A percentile compares a stretch with the other conserved stretches of the same genome.
These are phyloP conservation scores for Andricus curvator DNA, from an alignment of 2,888 invertebrate genomes.

Conservation along the genomic window DNA sequence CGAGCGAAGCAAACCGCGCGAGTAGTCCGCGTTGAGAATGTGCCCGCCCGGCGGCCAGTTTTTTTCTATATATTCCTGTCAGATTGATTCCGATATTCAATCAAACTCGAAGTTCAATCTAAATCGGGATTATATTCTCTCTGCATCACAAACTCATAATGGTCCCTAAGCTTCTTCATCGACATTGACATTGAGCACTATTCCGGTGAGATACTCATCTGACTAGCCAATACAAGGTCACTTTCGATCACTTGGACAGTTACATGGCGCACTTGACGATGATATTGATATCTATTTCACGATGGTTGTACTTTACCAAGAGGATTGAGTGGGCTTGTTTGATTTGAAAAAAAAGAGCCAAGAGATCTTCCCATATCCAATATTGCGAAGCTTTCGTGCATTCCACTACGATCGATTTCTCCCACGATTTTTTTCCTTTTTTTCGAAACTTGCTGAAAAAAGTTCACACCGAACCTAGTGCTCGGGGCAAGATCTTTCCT, in stretches of 20 bases:
- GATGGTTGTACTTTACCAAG: constrained; percentile 8
- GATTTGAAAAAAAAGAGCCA: constrained; percentile 15
- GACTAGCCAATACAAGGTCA: constrained; percentile 7
- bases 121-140: not conserved
- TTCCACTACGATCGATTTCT: constrained; percentile 17
- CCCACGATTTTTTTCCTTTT: not conserved
- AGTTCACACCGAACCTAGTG: constrained; percentile 27
- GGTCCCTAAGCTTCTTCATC: constrained; percentile 26
- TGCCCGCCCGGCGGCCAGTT: too few relatives aligned
- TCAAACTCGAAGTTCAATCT: not conserved
- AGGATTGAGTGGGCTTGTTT: constrained; percentile 30
- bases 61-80: not conserved
- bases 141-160: not conserved
- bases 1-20: too few relatives aligned
- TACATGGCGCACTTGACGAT: not conserved
- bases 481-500: constrained; percentile 27
- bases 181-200: constrained; percentile 54
- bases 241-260: constrained; percentile 33
- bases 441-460: constrained; percentile 7
- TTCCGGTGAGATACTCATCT: constrained; percentile 41
- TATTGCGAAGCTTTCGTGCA: constrained; percentile 19
- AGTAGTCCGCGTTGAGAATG: too few relatives aligned
- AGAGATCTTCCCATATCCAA: constrained; percentile 24
- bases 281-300: constrained; percentile 11
- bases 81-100: constrained; percentile 11